Base-by-base conservation (phyloP, 2,797 vertebrate species). In the Austrolebias charrua region DNA sequence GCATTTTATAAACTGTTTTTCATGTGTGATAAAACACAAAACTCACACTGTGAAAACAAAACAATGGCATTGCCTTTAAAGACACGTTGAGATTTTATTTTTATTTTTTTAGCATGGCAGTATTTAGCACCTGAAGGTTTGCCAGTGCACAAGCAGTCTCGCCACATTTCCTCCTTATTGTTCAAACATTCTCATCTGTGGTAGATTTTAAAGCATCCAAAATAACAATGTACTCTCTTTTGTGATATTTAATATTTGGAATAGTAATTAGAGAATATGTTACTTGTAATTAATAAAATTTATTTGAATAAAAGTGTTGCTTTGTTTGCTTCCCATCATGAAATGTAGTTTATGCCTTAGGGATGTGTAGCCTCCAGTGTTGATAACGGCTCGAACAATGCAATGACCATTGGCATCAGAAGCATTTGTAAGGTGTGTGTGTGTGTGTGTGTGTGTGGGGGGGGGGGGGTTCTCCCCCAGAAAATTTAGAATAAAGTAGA, bases 201-300 rank as follows among this genome's bases (percentile, higher is more conserved):
- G 80, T 88, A 84, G 78, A 75, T 85, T 84, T 69, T 69, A 59
- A 79, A 78, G 79, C 60, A 77, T 57, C 80, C 78, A 53, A 67
- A 83, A 82, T 80, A 80, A 24, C 24, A 35, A 76, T 82, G 71
- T 90, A 86, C 85, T 75, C 84, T 51, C 12, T 84, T 78, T 56
- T 79, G 81, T 88, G 69, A 81, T 90, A 91, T 91, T 91, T 90
- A 91, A 91, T 88, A 88, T 87, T 89, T 84, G 81, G 79, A 69
- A 79, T 84, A 88, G 78, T 82, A 84, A 69, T 73, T 76, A 86
- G 69, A 80, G 82, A 81, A 73, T 86, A 85, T 86, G 86, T 80
- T 81, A 85, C 79, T 77, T 87, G 71, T 82, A 87, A 84, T 86
- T 81, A 89, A 89, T 87, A 80, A 86, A 88, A 71, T 52, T 73